Percentiles rank a stretch among this genome's conserved stretches.
Conservation (phyloP, 2,113 vertebrate genomes). For the Ictidomys tridecemlineatus region DNA sequence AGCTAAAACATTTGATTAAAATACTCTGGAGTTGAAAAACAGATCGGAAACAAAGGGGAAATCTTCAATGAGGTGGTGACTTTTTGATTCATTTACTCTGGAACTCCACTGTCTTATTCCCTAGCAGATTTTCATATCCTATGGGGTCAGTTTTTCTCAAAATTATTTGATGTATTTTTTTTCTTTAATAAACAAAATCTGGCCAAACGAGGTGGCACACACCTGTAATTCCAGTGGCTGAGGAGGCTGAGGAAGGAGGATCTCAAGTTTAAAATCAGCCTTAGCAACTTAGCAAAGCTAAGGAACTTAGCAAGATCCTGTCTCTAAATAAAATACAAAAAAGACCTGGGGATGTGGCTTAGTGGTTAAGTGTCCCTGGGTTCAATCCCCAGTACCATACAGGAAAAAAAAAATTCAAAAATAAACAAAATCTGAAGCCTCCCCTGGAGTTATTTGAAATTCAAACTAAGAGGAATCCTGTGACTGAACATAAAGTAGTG, state of each 20-base stretch:
- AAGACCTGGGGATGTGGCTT: too few species aligned
- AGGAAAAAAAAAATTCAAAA: too few species aligned
- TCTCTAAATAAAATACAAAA: too few species aligned
- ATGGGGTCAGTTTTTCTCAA: neutral
- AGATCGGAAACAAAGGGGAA: neutral
- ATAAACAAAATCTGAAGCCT: conserved; percentile 1
- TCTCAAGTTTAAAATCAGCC: too few species aligned
- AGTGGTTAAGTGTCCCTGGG: too few species aligned
- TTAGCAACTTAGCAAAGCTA: too few species aligned
- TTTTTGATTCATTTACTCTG: conserved; percentile 5
- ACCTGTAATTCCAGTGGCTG: too few species aligned
- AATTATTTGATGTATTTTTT: conserved; percentile 10
- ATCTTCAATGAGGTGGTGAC: neutral
- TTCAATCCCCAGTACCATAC: too few species aligned
- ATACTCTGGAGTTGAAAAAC: neutral
- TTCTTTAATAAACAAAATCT: conserved; percentile 7
- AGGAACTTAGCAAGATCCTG: too few species aligned
- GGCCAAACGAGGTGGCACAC: too few species aligned
- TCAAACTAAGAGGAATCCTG: neutral
- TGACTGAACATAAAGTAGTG: neutral
- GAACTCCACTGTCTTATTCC: neutral
- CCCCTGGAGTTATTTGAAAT: neutral
- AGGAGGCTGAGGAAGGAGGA: too few species aligned
- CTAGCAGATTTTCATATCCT: neutral
- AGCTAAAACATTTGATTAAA: neutral